Conservation (phyloP, 2,113 vertebrate genomes). For the Amphiprion percula region DNA sequence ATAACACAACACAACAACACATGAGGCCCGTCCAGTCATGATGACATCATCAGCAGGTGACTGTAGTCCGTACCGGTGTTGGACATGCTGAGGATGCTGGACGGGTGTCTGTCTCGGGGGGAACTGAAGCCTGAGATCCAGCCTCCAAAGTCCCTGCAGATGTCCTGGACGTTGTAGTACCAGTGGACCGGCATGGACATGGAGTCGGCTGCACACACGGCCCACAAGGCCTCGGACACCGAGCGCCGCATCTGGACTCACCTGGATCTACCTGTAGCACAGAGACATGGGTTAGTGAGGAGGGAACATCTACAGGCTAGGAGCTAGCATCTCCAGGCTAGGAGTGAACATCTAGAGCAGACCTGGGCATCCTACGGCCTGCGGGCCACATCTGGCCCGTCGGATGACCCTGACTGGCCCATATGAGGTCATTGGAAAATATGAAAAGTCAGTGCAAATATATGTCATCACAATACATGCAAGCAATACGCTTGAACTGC, state of each 20-base stretch:
- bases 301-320: no score
- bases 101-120: conserved; percentile 65
- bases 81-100: conserved; percentile 81
- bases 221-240: conserved; percentile 74
- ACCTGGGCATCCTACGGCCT: no score
- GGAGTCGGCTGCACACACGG: conserved; percentile 74
- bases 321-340: no score
- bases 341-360: no score
- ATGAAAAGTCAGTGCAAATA: no score
- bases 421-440: no score
- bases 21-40: no score
- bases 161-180: conserved; percentile 78
- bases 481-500: no score
- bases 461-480: no score
- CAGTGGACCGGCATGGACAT: conserved; percentile 84
- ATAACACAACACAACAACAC: not conserved
- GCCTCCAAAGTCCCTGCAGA: conserved; percentile 72
- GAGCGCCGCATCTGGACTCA: conserved; percentile 45
- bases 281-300: not conserved
- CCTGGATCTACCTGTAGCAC: conserved; percentile 5
- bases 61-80: conserved; percentile 64
- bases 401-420: no score
- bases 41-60: not conserved
- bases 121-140: conserved; percentile 70
- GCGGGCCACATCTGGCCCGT: no score